These are phyloP conservation scores for Zelostemma sp. DNA, from an alignment of 1,140 invertebrate species.

Conservation along the genomic window DNA sequence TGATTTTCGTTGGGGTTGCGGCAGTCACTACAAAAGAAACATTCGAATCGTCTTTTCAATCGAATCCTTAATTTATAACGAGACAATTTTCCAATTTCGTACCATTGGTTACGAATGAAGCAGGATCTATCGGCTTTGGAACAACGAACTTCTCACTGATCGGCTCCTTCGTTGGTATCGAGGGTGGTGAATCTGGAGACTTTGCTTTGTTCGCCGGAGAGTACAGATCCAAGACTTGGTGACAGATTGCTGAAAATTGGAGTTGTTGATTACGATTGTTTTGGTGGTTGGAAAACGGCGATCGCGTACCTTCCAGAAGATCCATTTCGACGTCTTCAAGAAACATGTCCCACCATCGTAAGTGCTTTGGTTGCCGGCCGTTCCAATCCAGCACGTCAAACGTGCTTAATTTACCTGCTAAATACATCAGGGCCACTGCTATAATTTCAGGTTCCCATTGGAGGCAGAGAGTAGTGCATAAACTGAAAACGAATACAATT, in stretches of 20 bases:
- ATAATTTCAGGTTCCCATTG: slow-evolving; percentile 99
- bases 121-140: slow-evolving; percentile 56
- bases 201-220: slow-evolving; percentile 75
- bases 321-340: slow-evolving; percentile 22
- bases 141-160: slow-evolving; percentile 52
- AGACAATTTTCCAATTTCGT: slow-evolving; percentile 10
- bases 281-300: too few species aligned
- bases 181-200: slow-evolving; percentile 75
- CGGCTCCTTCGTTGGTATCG: slow-evolving; percentile 66
- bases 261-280: slow-evolving; percentile 3
- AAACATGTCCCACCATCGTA: slow-evolving; percentile 28
- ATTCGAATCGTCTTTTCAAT: not conserved
- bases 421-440: slow-evolving; percentile 96
- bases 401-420: slow-evolving; percentile 96
- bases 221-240: slow-evolving; percentile 94
- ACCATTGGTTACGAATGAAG: slow-evolving; percentile 61
- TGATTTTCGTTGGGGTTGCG: slow-evolving; percentile 54
- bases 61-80: too few species aligned
- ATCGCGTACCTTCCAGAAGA: slow-evolving; percentile 32
- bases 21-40: slow-evolving; percentile 35
- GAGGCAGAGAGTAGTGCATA: slow-evolving; percentile 95
- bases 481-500: slow-evolving; percentile 71
- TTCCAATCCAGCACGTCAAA: slow-evolving; percentile 96
- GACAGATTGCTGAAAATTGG: slow-evolving; percentile 87
- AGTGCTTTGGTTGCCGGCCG: slow-evolving; percentile 80